phyloP scores from a whole-genome alignment of 64 coral and sea anemone genomes.

The Actinia tenebrosa region DNA sequence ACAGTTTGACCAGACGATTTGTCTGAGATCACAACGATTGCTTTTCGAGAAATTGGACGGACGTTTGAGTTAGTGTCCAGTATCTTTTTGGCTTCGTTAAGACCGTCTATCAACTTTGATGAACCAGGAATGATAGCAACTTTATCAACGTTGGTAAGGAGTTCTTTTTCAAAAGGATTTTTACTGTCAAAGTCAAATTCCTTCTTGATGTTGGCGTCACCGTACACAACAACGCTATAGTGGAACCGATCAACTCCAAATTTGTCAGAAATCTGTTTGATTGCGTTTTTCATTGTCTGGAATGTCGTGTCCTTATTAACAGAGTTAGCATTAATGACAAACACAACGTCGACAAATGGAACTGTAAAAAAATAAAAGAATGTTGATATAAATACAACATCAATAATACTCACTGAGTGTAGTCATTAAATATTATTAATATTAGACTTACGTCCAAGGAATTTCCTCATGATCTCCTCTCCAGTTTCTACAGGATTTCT shows the following conservation, averaged over 20 bases:
- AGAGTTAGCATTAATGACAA: slow-evolving; percentile 66
- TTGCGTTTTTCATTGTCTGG: slow-evolving; percentile 33
- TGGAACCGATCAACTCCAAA: slow-evolving; percentile 57
- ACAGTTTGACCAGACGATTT: slow-evolving; percentile 21
- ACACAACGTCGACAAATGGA: slow-evolving; percentile 48
- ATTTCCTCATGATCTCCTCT: slow-evolving; percentile 17
- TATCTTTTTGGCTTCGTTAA: slow-evolving; percentile 50
- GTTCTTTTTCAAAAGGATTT: not conserved
- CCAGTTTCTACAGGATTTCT: slow-evolving; percentile 20
- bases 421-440: not conserved
- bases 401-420: not conserved
- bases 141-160: not conserved
- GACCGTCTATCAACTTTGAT: slow-evolving; percentile 34
- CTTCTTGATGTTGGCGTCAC: not conserved
- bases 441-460: slow-evolving; percentile 14
- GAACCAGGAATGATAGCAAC: not conserved
- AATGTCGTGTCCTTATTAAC: slow-evolving; percentile 26
- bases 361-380: not conserved
- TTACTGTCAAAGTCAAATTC: slow-evolving; percentile 9
- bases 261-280: slow-evolving; percentile 45
- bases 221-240: slow-evolving; percentile 68
- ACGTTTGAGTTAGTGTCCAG: slow-evolving; percentile 33
- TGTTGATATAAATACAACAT: not conserved
- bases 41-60: slow-evolving; percentile 53
- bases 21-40: slow-evolving; percentile 63